These are phyloP conservation scores for Elymnias hypermnestra DNA, from an alignment of 1,140 invertebrate species.

Conservation along the genomic window DNA sequence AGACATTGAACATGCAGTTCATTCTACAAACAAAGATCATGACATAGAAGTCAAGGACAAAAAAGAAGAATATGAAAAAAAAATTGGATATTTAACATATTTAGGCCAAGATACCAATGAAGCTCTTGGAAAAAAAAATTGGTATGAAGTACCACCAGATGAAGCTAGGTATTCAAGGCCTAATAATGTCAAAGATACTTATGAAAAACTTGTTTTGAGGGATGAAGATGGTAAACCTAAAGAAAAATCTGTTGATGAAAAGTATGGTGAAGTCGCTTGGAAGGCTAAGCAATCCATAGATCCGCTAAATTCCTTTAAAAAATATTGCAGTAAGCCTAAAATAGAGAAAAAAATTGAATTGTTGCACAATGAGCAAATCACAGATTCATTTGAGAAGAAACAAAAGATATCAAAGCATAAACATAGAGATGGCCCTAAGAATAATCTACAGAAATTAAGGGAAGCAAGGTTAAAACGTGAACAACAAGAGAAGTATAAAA, in stretches of 20 bases:
- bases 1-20: conserved; percentile 85
- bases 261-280: conserved; percentile 77
- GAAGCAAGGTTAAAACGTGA: conserved; percentile 88
- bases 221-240: conserved; percentile 67
- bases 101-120: conserved; percentile 96
- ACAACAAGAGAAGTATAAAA: conserved; percentile 82
- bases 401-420: conserved; percentile 52
- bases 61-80: conserved; percentile 97
- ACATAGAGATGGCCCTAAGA: conserved; percentile 40
- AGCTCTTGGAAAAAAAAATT: conserved; percentile 85
- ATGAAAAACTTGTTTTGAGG: conserved; percentile 65
- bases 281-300: conserved; percentile 82
- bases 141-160: conserved; percentile 86
- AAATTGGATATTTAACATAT: conserved; percentile 97
- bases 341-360: conserved; percentile 31
- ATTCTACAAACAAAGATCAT: conserved; percentile 88
- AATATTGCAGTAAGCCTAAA: conserved; percentile 39
- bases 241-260: conserved; percentile 40
- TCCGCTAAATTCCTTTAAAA: conserved; percentile 84
- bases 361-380: conserved; percentile 21
- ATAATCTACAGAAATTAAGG: conserved; percentile 85
- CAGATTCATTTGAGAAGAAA: conserved; percentile 59
- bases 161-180: conserved; percentile 47
- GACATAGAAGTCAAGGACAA: conserved; percentile 94
- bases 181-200: conserved; percentile 61